These are phyloP conservation scores for Tamandua tetradactyla DNA, from an alignment of 2,797 vertebrate species.

Conservation along the genomic window DNA sequence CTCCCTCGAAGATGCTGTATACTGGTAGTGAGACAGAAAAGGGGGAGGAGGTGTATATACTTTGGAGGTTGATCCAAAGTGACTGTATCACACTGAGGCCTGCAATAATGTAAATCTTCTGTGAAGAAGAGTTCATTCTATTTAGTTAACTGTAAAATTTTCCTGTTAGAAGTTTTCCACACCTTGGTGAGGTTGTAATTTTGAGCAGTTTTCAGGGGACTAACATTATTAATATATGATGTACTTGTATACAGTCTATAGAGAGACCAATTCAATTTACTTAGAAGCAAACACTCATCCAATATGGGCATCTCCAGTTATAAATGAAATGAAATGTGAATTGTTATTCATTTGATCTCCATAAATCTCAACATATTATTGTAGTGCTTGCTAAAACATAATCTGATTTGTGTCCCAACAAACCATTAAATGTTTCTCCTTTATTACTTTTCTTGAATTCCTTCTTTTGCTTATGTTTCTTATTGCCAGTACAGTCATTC, in stretches of 20 bases:
- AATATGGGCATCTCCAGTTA: background rate
- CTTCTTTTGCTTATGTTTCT: conserved; percentile 26
- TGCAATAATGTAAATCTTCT: background rate
- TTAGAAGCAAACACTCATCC: background rate
- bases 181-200: background rate
- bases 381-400: background rate
- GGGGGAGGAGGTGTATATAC: background rate
- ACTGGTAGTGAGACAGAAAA: background rate
- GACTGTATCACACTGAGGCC: background rate
- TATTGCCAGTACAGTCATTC: background rate
- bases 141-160: conserved; percentile 1
- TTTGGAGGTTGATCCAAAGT: background rate
- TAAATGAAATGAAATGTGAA: background rate
- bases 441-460: background rate
- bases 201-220: conserved; percentile 12
- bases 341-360: background rate
- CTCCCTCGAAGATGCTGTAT: background rate
- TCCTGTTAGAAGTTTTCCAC: background rate
- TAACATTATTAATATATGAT: background rate
- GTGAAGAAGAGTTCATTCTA: background rate
- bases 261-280: conserved; percentile 17
- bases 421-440: background rate
- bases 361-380: background rate
- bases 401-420: background rate
- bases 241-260: background rate